phyloP scores from a whole-genome alignment of 2,888 invertebrate genomes.

The Dicyrtomina minuta region DNA sequence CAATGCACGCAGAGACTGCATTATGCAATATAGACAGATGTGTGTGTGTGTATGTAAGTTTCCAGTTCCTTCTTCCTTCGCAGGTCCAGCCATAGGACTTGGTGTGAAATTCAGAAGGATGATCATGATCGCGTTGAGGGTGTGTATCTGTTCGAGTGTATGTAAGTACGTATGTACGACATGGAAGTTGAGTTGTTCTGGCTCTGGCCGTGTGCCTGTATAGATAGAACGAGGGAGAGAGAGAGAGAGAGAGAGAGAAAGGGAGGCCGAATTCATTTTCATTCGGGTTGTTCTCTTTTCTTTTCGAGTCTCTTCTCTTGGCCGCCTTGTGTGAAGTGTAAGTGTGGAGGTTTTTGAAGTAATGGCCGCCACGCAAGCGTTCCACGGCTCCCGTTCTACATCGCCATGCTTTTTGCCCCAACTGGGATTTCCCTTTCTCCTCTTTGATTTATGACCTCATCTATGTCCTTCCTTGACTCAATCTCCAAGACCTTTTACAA shows the following conservation, averaged over 20 bases:
- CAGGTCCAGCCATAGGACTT: no score
- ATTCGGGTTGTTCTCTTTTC: slow-evolving; percentile 5
- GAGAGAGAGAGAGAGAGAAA: background rate
- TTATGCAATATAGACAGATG: no score
- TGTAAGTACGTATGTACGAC: no score
- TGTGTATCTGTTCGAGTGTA: background rate
- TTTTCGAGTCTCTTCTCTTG: background rate
- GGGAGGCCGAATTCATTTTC: slow-evolving; percentile 17
- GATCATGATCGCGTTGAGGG: background rate
- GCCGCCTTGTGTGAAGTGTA: background rate
- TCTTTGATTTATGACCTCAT: slow-evolving; percentile 38
- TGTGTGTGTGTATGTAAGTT: no score
- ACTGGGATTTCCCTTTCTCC: slow-evolving; percentile 35
- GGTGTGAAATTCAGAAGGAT: background rate
- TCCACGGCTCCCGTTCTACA: slow-evolving; percentile 42
- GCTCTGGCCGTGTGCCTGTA: no score
- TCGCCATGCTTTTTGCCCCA: slow-evolving; percentile 37
- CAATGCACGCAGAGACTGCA: no score
- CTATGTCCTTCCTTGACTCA: slow-evolving; percentile 12
- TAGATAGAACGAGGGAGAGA: background rate
- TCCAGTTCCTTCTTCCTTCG: no score
- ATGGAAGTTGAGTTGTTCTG: no score
- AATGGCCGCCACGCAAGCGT: slow-evolving; percentile 54
- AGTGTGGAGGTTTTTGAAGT: slow-evolving; percentile 14
- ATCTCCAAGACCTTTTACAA: slow-evolving; percentile 24